These are phyloP conservation scores for Poicephalus meyeri DNA, from an alignment of 2,113 vertebrate species.

Conservation along the genomic window DNA sequence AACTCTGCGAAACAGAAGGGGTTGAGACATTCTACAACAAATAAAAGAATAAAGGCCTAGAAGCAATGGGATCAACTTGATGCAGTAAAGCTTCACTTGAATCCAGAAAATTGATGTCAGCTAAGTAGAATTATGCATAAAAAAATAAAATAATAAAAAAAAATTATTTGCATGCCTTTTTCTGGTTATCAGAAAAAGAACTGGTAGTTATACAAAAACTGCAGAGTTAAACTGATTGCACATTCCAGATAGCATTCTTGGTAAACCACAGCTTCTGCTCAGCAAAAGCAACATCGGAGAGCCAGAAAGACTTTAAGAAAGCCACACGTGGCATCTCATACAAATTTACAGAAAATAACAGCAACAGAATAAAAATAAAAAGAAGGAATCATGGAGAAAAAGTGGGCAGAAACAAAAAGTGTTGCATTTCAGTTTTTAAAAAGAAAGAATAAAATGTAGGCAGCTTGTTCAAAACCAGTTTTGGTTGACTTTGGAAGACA, in stretches of 20 bases:
- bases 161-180: neutral
- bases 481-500: neutral
- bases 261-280: neutral
- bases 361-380: neutral
- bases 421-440: neutral
- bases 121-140: neutral
- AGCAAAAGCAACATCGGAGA: neutral
- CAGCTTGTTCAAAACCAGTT: neutral
- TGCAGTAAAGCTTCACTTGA: neutral
- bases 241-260: slow-evolving; percentile 8
- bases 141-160: neutral
- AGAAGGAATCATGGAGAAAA: neutral
- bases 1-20: neutral
- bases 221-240: neutral
- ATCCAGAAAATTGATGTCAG: neutral
- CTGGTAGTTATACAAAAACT: neutral
- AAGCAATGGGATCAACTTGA: neutral
- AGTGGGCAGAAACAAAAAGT: neutral
- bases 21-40: neutral
- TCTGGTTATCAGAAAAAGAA: neutral
- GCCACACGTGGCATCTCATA: neutral
- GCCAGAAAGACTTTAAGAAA: neutral
- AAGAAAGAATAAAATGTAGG: accelerated
- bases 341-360: neutral
- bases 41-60: neutral